These are phyloP conservation scores for Anticlea derivata DNA, from an alignment of 2,888 invertebrate genomes.

Conservation along the genomic window DNA sequence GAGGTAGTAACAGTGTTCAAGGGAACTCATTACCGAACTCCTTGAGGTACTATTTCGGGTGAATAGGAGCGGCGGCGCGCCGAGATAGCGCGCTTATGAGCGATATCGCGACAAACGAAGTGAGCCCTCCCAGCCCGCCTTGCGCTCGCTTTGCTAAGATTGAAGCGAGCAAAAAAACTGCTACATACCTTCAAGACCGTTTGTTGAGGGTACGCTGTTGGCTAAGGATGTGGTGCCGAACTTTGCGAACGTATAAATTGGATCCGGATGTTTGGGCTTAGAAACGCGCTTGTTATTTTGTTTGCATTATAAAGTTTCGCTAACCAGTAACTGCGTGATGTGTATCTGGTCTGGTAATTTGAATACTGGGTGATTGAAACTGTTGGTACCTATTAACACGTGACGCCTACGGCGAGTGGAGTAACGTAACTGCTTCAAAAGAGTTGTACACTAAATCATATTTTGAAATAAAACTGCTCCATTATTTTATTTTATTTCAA, in stretches of 20 bases:
- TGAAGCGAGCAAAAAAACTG: conserved; percentile 33
- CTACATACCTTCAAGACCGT: conserved; percentile 23
- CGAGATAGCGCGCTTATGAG: conserved; percentile 77
- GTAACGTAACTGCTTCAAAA: too few species aligned
- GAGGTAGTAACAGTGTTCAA: conserved; percentile 65
- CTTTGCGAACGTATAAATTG: conserved; percentile 39
- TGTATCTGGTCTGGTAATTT: conserved; percentile 27
- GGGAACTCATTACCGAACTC: conserved; percentile 80
- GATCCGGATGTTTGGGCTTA: conserved; percentile 35
- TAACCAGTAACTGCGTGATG: conserved; percentile 27
- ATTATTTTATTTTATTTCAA: too few species aligned
- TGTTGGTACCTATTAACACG: conserved; percentile 12
- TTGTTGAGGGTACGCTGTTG: conserved; percentile 31
- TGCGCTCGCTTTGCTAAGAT: conserved; percentile 28
- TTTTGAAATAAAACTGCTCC: too few species aligned
- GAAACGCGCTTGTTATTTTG: conserved; percentile 38
- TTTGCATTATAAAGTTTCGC: conserved; percentile 36
- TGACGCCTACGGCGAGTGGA: conserved; percentile 1
- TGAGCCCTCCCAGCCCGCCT: conserved; percentile 43
- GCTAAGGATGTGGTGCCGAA: conserved; percentile 38
- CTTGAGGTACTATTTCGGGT: conserved; percentile 80
- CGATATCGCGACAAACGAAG: conserved; percentile 80
- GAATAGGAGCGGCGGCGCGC: conserved; percentile 68
- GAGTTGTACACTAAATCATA: too few species aligned
- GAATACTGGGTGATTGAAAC: conserved; percentile 27